Conservation (phyloP, 92 coral and sea anemone species). For the Desmophyllum pertusum region DNA sequence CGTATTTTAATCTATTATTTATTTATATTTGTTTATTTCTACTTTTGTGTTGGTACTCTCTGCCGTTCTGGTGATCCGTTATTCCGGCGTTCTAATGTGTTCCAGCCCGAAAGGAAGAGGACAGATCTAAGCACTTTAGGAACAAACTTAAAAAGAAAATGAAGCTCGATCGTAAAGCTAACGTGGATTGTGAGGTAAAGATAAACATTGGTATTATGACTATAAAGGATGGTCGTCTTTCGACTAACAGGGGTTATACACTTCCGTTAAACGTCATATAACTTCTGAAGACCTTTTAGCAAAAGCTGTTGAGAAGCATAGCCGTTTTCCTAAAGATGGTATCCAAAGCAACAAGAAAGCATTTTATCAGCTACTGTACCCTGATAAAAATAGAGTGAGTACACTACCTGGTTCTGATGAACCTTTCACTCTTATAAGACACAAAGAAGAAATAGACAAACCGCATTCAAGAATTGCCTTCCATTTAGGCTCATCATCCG, state of each 20-base stretch:
- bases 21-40: no score
- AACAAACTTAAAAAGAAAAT: slow-evolving; percentile 21
- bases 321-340: slow-evolving; percentile 72
- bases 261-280: slow-evolving; percentile 37
- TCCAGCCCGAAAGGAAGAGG: slow-evolving; percentile 55
- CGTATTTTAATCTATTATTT: no score
- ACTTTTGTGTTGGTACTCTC: no score
- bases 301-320: slow-evolving; percentile 75
- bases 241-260: slow-evolving; percentile 54
- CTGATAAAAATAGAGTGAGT: slow-evolving; percentile 54
- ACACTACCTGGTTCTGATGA: slow-evolving; percentile 67
- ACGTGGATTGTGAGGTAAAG: slow-evolving; percentile 29
- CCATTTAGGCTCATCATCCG: slow-evolving; percentile 64
- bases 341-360: slow-evolving; percentile 53
- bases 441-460: slow-evolving; percentile 72
- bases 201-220: slow-evolving; percentile 54
- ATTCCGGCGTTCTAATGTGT: no score
- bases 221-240: slow-evolving; percentile 48
- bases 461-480: slow-evolving; percentile 64
- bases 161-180: slow-evolving; percentile 33
- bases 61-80: no score
- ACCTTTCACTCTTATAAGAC: slow-evolving; percentile 69
- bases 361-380: slow-evolving; percentile 58
- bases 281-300: slow-evolving; percentile 65
- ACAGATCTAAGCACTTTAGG: slow-evolving; percentile 41